Percentiles rank a stretch among this genome's conserved stretches.
Conservation (phyloP, 2,888 invertebrate genomes). For the Miltochrista miniata region DNA sequence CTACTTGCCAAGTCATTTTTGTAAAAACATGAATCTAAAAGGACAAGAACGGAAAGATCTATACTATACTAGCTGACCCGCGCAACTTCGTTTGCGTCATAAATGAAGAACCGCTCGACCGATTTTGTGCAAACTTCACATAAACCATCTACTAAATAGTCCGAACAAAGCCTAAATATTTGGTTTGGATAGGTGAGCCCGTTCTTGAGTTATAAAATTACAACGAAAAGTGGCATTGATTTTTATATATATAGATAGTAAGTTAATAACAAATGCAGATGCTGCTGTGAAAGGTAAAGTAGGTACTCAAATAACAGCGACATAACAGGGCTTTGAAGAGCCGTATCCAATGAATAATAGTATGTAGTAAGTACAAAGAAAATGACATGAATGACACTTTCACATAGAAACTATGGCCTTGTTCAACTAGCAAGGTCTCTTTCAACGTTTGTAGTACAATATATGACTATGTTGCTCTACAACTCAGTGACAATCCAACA, state of each 20-base stretch:
- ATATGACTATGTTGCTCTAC: neutral
- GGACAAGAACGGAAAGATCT: no score
- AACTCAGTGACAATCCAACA: no score
- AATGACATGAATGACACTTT: conserved; percentile 40
- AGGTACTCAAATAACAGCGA: conserved; percentile 6
- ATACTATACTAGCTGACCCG: no score
- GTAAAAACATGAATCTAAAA: no score
- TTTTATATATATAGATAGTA: neutral
- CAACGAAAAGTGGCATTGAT: neutral
- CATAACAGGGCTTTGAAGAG: conserved; percentile 20
- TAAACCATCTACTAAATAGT: no score
- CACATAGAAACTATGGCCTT: conserved; percentile 46
- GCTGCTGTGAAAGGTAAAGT: neutral
- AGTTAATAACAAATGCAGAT: neutral
- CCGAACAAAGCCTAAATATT: no score
- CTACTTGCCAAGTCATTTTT: no score
- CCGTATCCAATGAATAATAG: conserved; percentile 34
- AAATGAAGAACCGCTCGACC: no score
- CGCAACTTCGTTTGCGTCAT: no score
- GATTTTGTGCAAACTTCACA: no score
- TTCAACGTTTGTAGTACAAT: conserved; percentile 1
- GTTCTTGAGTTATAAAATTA: no score
- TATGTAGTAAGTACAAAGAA: conserved; percentile 24
- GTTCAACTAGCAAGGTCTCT: conserved; percentile 17
- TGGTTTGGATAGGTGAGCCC: no score